Base-by-base conservation (phyloP, 37 sponge, comb jelly and placozoan genomes). In the Tethya wilhelma region DNA sequence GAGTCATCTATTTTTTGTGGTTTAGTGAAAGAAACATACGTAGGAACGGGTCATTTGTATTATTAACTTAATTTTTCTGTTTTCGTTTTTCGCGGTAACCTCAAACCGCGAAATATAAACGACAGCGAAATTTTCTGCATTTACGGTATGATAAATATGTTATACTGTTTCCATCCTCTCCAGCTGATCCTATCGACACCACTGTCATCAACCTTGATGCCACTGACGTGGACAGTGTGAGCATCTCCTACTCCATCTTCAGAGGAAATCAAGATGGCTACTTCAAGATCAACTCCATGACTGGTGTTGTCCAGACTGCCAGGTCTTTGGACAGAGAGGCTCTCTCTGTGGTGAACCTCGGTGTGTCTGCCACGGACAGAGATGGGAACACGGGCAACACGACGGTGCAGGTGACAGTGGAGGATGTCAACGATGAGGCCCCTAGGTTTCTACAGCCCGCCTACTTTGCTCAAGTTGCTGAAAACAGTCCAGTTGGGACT, bases 361-460 rank as follows among this genome's bases (percentile, higher is more conserved):
- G 7, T 0, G 31, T 81, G 0, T 9, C 30, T 17, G 88, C 81
- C 28, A 30, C 36, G 26, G 88, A 87, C 53, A 44, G 60, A 33
- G 78, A 30, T 4, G 56, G 38, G 11, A 73, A 73, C 29, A 53
- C 29, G 20, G 69, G 72, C 1, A 81, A 73, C 4, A 71, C 79
- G 26, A 78, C 56, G 12, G 75, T 86, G 31, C 79, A 78, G 32
- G 56, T 86, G 30, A 45, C 79, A 25, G 37, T 86, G 30, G 2
- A 39, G 17, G 86, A 86, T 71, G 55, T 78, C 56, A 86, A 86
- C 62, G 86, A 86, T 44, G 38, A 86, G 22, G 64, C 39, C 0
- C 79, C 86, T 30, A 31, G 20, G 25, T 86, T 86, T 39, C 57
- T 23, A 28, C 64, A 59, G 26, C 1, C 63, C 34, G 33, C 23